These are phyloP conservation scores for Oegoconia quadripuncta DNA, from an alignment of 2,888 invertebrate species.

Conservation along the genomic window DNA sequence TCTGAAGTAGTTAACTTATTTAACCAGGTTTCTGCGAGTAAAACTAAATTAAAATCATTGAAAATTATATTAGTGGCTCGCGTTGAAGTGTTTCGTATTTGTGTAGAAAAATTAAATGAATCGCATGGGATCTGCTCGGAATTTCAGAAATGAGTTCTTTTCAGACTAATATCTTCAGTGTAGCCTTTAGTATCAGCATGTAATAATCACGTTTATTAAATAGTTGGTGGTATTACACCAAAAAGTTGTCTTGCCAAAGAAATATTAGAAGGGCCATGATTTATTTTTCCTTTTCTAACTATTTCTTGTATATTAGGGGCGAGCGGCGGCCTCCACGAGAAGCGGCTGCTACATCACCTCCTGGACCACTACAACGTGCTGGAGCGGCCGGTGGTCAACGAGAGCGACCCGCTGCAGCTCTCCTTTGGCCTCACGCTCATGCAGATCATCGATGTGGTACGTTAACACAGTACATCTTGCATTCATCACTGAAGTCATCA, in stretches of 20 bases:
- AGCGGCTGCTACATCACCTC: constrained; percentile 93
- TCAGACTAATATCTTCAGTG: not conserved
- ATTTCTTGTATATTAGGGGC: constrained; percentile 74
- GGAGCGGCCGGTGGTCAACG: constrained; percentile 96
- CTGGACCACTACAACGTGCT: constrained; percentile 96
- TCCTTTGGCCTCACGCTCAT: constrained; percentile 97
- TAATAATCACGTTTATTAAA: too few relatives aligned
- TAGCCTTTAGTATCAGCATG: too few relatives aligned
- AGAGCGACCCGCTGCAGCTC: constrained; percentile 96
- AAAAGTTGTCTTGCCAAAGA: not conserved
- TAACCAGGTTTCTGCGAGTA: too few relatives aligned
- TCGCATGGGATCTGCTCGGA: too few relatives aligned
- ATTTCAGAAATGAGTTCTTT: not conserved
- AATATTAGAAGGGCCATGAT: not conserved
- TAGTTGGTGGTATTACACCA: too few relatives aligned
- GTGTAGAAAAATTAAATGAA: too few relatives aligned
- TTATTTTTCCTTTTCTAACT: not conserved
- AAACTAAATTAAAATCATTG: too few relatives aligned
- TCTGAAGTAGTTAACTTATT: too few relatives aligned
- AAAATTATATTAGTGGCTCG: too few relatives aligned
- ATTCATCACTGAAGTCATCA: too few relatives aligned
- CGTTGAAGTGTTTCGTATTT: not conserved
- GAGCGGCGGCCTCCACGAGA: constrained; percentile 94
- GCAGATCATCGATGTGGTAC: constrained; percentile 99
- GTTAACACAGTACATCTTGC: constrained; percentile 40